Base-by-base conservation (phyloP, 2,113 vertebrate genomes). In the Falcunculus frontatus region DNA sequence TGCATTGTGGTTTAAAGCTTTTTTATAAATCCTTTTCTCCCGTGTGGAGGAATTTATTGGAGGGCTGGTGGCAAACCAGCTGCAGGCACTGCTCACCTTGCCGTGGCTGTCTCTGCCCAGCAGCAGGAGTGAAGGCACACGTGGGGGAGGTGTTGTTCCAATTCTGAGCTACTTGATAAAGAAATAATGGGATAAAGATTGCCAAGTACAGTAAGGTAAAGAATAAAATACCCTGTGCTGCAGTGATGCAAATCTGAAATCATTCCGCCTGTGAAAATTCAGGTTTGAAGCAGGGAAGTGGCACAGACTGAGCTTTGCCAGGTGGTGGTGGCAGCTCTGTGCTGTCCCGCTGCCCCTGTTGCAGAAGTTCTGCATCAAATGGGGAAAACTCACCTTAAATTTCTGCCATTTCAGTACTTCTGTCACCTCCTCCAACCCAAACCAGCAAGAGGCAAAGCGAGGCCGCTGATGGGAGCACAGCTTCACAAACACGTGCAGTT, bases 71-170 rank as follows among this genome's bases (percentile, higher is more conserved):
- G 49, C 30, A 64, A 84, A 60, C 2, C 47, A 55, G 42, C 37
- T 35, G 32, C 55, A 23, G 9, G 29, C 44, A 21, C 15, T 22
- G 7, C 39, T 87, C 32, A 3, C 26, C 79, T 39, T 4, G 41
- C 42, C 0, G 0, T 44, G 41, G 41, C 56, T 20, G 18, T 41
- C 65, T 10, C 50, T 84, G 60, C 42, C 35, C 60, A 16, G 21
- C 46, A 46, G 25, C 17, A 6, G 16, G 22, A 70, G 29, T 13
- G 50, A 50, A 53, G 39, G 32, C 55, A 22, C 5, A 25, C 1
- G 4, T 4, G 2, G 0, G 9, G 4, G 25, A 50, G 53, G 1
- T 9, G 6, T 1, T 53, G 26, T 11, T 41, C 63, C 84, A 47
- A 13, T 49, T 76, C 42, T 55, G 37, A 13, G 18, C 42, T 55